These are phyloP conservation scores for Polylopha cassiicola DNA, from an alignment of 2,888 invertebrate species.

Conservation along the genomic window DNA sequence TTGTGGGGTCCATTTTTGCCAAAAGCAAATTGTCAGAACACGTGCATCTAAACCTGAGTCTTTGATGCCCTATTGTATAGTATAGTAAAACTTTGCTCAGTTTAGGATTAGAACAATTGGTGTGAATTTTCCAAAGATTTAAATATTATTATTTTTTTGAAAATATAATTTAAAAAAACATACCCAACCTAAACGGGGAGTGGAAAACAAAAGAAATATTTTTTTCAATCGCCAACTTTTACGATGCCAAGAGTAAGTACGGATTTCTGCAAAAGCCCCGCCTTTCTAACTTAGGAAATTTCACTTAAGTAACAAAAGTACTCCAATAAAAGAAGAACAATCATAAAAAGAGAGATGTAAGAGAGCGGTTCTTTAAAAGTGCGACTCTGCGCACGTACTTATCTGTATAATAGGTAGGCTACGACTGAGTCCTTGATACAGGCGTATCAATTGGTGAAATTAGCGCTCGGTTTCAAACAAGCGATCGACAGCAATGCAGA, in stretches of 20 bases:
- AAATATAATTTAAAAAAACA: slow-evolving; percentile 23
- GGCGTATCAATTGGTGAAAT: too few species aligned
- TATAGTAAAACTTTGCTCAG: too few species aligned
- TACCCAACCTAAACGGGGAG: slow-evolving; percentile 26
- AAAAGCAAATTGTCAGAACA: too few species aligned
- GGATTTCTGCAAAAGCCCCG: slow-evolving; percentile 67
- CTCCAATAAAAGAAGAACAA: slow-evolving; percentile 76
- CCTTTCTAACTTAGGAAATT: slow-evolving; percentile 70
- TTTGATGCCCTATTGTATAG: too few species aligned
- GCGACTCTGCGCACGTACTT: slow-evolving; percentile 26
- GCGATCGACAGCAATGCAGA: too few species aligned
- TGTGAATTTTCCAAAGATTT: too few species aligned
- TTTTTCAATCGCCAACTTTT: slow-evolving; percentile 72
- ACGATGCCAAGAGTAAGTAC: slow-evolving; percentile 66
- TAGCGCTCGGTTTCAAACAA: too few species aligned
- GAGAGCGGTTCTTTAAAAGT: slow-evolving; percentile 56
- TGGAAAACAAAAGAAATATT: slow-evolving; percentile 44
- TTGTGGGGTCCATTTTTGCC: too few species aligned
- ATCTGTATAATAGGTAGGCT: slow-evolving; percentile 15
- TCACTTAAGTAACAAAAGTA: slow-evolving; percentile 75
- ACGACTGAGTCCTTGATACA: too few species aligned
- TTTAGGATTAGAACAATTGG: too few species aligned
- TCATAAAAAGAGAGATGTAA: slow-evolving; percentile 70
- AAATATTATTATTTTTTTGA: too few species aligned
- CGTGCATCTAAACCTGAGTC: too few species aligned